phyloP scores from a whole-genome alignment of 2,113 vertebrate species.

The Ctenomys sociabilis region DNA sequence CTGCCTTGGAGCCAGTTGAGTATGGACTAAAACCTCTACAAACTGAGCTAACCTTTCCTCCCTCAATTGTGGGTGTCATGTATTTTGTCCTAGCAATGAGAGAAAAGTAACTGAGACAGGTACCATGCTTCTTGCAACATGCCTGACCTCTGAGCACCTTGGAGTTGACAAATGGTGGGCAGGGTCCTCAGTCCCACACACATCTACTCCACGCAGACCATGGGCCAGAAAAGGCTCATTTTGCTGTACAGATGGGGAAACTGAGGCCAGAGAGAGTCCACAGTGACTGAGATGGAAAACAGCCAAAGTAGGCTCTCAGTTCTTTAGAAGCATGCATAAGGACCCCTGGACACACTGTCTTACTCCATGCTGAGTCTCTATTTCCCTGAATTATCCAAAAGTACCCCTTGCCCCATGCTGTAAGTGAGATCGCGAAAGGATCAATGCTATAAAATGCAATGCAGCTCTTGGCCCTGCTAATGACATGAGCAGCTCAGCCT shows the following conservation, averaged over 20 bases:
- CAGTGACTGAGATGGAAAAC: not conserved
- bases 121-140: not conserved
- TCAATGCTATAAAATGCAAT: not conserved
- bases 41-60: too few relatives aligned
- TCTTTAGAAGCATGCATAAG: not conserved
- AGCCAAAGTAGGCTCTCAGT: not conserved
- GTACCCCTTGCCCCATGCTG: not conserved
- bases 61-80: too few relatives aligned
- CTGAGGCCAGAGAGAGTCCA: not conserved
- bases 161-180: not conserved
- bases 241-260: not conserved
- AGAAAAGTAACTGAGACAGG: too few relatives aligned
- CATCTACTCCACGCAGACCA: not conserved
- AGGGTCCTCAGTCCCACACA: accelerated
- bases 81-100: too few relatives aligned
- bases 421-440: not conserved
- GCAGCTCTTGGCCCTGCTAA: not conserved
- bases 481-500: accelerated
- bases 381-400: not conserved
- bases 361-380: not conserved
- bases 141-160: not conserved
- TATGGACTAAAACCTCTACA: too few relatives aligned
- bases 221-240: not conserved
- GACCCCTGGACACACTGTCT: not conserved
- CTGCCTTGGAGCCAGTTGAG: too few relatives aligned